Percentiles rank a stretch among this genome's conserved stretches.
phyloP scores from a whole-genome alignment of 2,113 vertebrate species.

The Anoplopoma fimbria region DNA sequence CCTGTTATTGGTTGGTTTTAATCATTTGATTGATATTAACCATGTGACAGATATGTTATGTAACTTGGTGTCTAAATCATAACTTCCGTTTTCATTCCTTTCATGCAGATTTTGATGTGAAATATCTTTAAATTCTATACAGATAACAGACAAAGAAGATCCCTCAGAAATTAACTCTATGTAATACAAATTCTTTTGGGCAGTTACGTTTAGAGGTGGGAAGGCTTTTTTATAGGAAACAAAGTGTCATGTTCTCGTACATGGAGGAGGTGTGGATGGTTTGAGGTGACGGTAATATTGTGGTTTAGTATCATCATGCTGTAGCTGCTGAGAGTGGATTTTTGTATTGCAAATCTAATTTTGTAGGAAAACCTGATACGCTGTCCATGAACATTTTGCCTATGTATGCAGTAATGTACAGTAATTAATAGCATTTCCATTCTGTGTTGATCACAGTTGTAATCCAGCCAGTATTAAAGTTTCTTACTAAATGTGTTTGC shows the following conservation, averaged over 20 bases:
- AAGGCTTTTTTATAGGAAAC: background rate
- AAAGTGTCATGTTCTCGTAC: background rate
- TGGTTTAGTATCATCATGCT: background rate
- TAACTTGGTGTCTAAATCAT: background rate
- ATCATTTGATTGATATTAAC: background rate
- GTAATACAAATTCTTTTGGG: background rate
- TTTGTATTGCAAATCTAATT: background rate
- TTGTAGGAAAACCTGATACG: background rate
- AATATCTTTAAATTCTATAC: background rate
- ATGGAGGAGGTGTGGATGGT: background rate
- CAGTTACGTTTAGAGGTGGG: background rate
- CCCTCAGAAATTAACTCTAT: background rate
- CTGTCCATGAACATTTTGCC: background rate
- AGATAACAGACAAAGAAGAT: background rate
- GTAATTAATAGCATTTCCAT: background rate
- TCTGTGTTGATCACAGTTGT: background rate
- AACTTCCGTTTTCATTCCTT: background rate
- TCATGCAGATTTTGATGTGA: background rate
- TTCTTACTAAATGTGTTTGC: background rate
- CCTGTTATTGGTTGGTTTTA: background rate
- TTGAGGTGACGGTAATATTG: background rate
- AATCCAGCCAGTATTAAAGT: background rate
- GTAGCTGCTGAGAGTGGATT: background rate
- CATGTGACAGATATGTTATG: background rate
- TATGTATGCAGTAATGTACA: background rate